A percentile compares a stretch with the other conserved stretches of the same genome.
phyloP scores from a whole-genome alignment of 2,888 invertebrate genomes.

The Dicyrtoma fusca region DNA sequence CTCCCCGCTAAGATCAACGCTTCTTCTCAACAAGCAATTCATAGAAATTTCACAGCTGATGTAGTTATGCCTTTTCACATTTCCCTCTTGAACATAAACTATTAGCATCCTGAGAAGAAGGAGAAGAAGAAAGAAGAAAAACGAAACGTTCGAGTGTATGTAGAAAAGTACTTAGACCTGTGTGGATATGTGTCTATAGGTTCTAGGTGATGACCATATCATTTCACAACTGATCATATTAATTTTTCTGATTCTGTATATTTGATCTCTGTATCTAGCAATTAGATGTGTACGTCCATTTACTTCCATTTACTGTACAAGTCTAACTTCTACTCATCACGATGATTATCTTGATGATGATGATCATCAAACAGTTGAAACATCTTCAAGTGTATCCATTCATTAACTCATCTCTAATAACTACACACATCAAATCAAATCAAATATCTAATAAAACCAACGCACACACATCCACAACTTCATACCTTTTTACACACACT shows the following conservation, averaged over 20 bases:
- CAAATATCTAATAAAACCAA: slow-evolving; percentile 33
- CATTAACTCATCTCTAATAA: slow-evolving; percentile 37
- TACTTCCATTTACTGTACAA: too few species aligned
- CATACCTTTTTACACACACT: too few species aligned
- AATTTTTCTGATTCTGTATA: slow-evolving; percentile 2
- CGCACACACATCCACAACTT: slow-evolving; percentile 13
- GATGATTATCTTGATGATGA: slow-evolving; percentile 4
- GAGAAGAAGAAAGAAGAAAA: not conserved
- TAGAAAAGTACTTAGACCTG: slow-evolving; percentile 4
- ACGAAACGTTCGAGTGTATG: too few species aligned
- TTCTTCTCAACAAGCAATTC: slow-evolving; percentile 34
- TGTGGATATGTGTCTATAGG: too few species aligned
- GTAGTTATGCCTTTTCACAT: not conserved
- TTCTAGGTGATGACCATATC: slow-evolving; percentile 5
- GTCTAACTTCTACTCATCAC: slow-evolving; percentile 1
- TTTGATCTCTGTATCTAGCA: too few species aligned
- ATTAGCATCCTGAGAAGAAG: not conserved
- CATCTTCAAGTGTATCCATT: slow-evolving; percentile 26
- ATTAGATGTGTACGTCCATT: too few species aligned
- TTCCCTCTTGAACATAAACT: not conserved
- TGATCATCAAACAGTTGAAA: slow-evolving; percentile 15
- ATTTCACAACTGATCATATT: too few species aligned
- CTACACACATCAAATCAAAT: slow-evolving; percentile 29
- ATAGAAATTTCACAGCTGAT: slow-evolving; percentile 29
- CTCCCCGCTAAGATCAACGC: slow-evolving; percentile 30